Base-by-base conservation (phyloP, 2,113 vertebrate species). In the Elanoides forficatus region DNA sequence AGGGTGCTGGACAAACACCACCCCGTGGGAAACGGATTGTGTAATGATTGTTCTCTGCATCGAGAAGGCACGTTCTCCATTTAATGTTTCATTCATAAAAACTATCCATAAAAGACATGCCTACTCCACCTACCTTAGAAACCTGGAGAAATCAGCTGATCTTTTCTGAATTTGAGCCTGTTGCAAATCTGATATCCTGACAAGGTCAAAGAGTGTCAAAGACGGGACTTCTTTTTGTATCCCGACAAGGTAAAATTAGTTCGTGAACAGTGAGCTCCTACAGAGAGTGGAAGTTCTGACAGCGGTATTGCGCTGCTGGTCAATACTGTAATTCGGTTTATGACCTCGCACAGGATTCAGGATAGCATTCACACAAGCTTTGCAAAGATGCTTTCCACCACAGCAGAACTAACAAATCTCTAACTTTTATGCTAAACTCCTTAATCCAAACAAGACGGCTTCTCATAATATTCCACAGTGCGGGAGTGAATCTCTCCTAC, bases 41-140 rank as follows among this genome's bases (percentile, higher is more conserved):
- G 36, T 42, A 78, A 92, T 63, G 50, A 67, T 71, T 38, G 38
- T 53, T 81, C 53, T 60, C 4, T 12, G 9, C 30, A 86, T 7
- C 25, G 60, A 72, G 53, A 75, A 85, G 58, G 32, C 42, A 59
- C 2, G 0, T 45, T 81, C 62, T 80, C 0, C 0, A 6, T 75
- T 96, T 56, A 78, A 67, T 29, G 13, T 52, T 86, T 92, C 43
- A 72, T 76, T 79, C 60, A 70, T 43, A 58, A 91, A 88, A 87
- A 23, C 8, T 65, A 27, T 30, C 25, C 11, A 42, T 74, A 84
- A 79, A 70, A 67, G 59, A 67, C 11, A 67, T 30, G 42, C 9
- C 16, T 81, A 23, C 25, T 84, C 21, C 22, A 3, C 29, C 79
- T 67, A 56, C 38, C n/a, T 56, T 68, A 45, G 52, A 81, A 89